Percentiles rank a stretch among this genome's conserved stretches.
phyloP scores from a whole-genome alignment of 2,888 invertebrate species.

The Heliconius cydno region DNA sequence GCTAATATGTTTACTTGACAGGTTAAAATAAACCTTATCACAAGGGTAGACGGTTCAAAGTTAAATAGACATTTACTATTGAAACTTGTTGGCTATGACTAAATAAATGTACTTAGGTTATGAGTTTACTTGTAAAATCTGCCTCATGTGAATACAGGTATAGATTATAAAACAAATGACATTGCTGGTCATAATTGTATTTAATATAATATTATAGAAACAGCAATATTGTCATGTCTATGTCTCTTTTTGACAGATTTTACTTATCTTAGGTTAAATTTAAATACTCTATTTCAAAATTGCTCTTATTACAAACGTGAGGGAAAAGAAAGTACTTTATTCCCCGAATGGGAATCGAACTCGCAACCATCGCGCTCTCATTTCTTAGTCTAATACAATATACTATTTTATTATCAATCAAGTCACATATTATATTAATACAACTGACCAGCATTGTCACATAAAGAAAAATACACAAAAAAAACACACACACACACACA shows the following conservation, averaged over 20 bases:
- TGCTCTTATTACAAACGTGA: too few relatives aligned
- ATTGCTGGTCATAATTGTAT: slow-evolving; percentile 18
- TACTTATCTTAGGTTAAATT: too few relatives aligned
- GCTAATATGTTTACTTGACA: slow-evolving; percentile 17
- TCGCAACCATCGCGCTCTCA: not conserved
- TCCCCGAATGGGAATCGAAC: not conserved
- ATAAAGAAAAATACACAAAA: not conserved
- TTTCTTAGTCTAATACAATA: not conserved
- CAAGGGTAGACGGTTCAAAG: not conserved
- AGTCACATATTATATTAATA: not conserved
- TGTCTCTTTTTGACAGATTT: too few relatives aligned
- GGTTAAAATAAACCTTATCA: slow-evolving; percentile 13
- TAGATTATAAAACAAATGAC: slow-evolving; percentile 3
- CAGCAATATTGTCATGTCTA: too few relatives aligned
- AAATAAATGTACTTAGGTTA: slow-evolving; percentile 10
- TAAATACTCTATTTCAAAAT: too few relatives aligned
- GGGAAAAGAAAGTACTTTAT: not conserved
- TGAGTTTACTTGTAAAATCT: slow-evolving; percentile 24
- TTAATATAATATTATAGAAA: too few relatives aligned
- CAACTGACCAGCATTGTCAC: slow-evolving; percentile 10
- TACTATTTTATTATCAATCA: not conserved
- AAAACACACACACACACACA: not conserved
- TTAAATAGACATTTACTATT: slow-evolving; percentile 10
- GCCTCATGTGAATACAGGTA: slow-evolving; percentile 16
- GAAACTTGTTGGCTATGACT: slow-evolving; percentile 28